Percentiles rank a stretch among this genome's conserved stretches.
phyloP scores from a whole-genome alignment of 2,113 vertebrate genomes.

The Onychorhynchus coronatus region DNA sequence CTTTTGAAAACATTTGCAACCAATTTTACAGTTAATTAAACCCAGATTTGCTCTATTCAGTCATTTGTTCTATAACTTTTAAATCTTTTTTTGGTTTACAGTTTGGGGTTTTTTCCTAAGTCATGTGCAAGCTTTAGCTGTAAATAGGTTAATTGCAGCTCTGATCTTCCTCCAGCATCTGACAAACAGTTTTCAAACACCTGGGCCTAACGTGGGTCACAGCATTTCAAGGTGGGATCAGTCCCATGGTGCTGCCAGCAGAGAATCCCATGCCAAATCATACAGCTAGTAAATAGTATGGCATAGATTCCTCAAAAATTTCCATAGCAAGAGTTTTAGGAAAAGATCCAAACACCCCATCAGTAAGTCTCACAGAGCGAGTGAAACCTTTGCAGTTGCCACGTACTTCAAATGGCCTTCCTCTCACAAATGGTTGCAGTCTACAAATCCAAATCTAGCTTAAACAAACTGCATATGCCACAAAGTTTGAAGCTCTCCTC shows the following conservation, averaged over 20 bases:
- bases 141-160: conserved; percentile 27
- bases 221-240: not conserved
- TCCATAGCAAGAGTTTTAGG: conserved; percentile 1
- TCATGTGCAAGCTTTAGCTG: not conserved
- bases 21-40: conserved; percentile 53
- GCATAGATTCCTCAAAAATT: not conserved
- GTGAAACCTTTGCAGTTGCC: not conserved
- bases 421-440: not conserved
- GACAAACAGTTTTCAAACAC: not conserved
- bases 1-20: conserved; percentile 50
- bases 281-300: not conserved
- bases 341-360: conserved; percentile 23
- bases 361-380: not conserved
- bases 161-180: conserved; percentile 37
- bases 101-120: not conserved
- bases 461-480: not conserved
- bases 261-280: conserved; percentile 5
- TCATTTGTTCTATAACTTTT: conserved; percentile 37
- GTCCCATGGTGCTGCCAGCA: not conserved
- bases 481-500: not conserved
- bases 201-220: not conserved
- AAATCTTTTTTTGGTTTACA: conserved; percentile 10
- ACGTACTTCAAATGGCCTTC: not conserved
- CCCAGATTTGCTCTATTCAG: conserved; percentile 35
- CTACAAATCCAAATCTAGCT: not conserved